Evolutionary conservation across 1,140 invertebrate genomes (phyloP).

Genomic region (Seison nebaliae): DNA sequence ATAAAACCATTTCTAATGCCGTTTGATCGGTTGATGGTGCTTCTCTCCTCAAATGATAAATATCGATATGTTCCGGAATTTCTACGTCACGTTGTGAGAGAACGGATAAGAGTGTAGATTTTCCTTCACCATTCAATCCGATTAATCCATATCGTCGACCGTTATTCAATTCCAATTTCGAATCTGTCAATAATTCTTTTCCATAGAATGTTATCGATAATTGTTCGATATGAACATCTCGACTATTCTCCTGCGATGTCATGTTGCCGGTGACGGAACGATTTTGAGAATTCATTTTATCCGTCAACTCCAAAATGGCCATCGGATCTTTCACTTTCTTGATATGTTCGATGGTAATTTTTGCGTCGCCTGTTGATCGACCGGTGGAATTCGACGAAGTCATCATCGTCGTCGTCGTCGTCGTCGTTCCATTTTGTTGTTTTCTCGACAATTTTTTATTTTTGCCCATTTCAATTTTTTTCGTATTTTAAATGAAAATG

Average conservation of each 20-base stretch:
- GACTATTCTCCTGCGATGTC: conserved; percentile 66
- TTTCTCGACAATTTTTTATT: too few species aligned
- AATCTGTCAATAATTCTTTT: conserved; percentile 71
- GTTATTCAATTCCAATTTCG: conserved; percentile 78
- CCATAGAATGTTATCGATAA: conserved; percentile 95
- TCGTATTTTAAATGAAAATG: too few species aligned
- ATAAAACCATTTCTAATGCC: conserved; percentile 81
- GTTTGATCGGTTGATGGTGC: conserved; percentile 67
- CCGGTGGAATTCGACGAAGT: too few species aligned
- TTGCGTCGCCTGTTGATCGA: too few species aligned
- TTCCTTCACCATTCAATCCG: conserved; percentile 72
- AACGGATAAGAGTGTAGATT: conserved; percentile 6
- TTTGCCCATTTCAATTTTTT: too few species aligned
- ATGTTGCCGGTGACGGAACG: conserved; percentile 39
- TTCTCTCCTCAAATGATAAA: conserved; percentile 80
- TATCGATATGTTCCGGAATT: conserved; percentile 83
- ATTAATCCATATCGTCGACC: conserved; percentile 79
- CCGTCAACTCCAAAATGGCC: too few species aligned
- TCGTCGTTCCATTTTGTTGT: too few species aligned
- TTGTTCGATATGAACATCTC: conserved; percentile 85
- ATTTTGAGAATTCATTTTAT: conserved; percentile 8
- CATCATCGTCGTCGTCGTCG: too few species aligned
- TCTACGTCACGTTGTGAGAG: conserved; percentile 28
- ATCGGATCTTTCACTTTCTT: too few species aligned
- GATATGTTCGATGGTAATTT: too few species aligned